These are phyloP conservation scores for Anguilla marmorata DNA, from an alignment of 2,797 vertebrate genomes.

Conservation along the genomic window DNA sequence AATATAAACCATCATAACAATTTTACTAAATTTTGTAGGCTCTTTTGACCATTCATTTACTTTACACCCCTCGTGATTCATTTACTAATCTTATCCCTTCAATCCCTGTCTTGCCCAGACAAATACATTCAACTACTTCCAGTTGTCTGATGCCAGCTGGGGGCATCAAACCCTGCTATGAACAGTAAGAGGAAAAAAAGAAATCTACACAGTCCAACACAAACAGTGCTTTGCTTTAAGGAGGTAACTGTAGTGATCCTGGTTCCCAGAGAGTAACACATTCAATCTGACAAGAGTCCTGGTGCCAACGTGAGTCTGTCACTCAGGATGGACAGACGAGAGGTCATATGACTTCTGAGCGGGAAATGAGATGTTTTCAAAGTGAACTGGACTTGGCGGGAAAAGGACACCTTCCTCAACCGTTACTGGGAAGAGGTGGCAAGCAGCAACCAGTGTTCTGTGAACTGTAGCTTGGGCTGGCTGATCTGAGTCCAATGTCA, in stretches of 20 bases:
- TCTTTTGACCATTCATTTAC: conserved; percentile 65
- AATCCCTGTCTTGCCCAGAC: conserved; percentile 1
- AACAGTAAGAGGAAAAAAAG: conserved; percentile 14
- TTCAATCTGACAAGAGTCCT: conserved; percentile 92
- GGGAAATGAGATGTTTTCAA: conserved; percentile 66
- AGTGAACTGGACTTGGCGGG: conserved; percentile 46
- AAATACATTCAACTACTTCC: background rate
- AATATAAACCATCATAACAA: conserved; percentile 62
- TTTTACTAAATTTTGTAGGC: conserved; percentile 50
- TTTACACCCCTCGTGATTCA: conserved; percentile 59
- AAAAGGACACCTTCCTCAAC: background rate
- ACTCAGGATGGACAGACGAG: conserved; percentile 82
- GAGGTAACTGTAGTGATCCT: conserved; percentile 55
- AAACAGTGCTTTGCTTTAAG: background rate
- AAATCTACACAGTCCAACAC: background rate
- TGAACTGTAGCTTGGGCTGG: background rate
- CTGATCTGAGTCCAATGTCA: background rate
- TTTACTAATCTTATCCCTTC: conserved; percentile 59
- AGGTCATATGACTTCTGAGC: conserved; percentile 99
- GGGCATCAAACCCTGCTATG: conserved; percentile 49
- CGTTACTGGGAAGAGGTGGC: background rate
- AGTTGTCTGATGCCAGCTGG: background rate
- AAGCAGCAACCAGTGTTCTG: background rate
- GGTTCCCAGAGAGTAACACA: conserved; percentile 86
- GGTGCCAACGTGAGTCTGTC: conserved; percentile 75